Percentiles rank a stretch among this genome's conserved stretches.
These are phyloP conservation scores for Epinotia nisella DNA, from an alignment of 2,888 invertebrate species.

Conservation along the genomic window DNA sequence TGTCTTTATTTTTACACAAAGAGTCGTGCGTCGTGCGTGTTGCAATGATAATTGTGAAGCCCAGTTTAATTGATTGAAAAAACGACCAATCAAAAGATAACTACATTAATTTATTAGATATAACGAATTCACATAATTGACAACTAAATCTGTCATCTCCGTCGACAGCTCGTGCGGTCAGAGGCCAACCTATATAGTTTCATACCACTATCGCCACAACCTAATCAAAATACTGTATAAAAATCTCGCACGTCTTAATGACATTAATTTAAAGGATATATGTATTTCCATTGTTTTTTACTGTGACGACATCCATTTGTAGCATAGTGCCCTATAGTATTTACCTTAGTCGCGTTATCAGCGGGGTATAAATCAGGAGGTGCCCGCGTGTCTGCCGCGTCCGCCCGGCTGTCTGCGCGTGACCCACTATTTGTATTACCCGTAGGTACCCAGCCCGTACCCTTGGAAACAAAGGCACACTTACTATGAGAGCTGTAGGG, in stretches of 20 bases:
- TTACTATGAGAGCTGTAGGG: not conserved
- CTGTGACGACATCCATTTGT: not conserved
- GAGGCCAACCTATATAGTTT: too few relatives aligned
- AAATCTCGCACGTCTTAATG: not conserved
- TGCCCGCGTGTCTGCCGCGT: conserved; percentile 53
- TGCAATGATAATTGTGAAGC: too few relatives aligned
- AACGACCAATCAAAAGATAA: too few relatives aligned
- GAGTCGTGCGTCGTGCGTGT: not conserved
- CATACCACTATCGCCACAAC: too few relatives aligned
- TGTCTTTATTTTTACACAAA: not conserved
- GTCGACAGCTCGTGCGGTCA: too few relatives aligned
- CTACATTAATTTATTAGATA: too few relatives aligned
- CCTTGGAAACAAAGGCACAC: conserved; percentile 8
- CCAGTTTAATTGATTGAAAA: too few relatives aligned
- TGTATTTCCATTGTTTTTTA: not conserved
- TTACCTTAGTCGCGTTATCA: conserved; percentile 28
- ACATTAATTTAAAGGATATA: too few relatives aligned
- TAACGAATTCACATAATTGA: too few relatives aligned
- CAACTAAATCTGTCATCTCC: too few relatives aligned
- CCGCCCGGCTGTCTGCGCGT: conserved; percentile 49
- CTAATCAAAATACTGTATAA: too few relatives aligned
- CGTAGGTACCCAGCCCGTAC: not conserved
- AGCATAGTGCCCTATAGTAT: not conserved
- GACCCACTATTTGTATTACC: conserved; percentile 30
- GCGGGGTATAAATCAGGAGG: conserved; percentile 48